Evolutionary conservation across 2,797 vertebrate species (phyloP), one percentile per base, ranked within the genome.

Genomic region (Distichodus sexfasciatus): DNA sequence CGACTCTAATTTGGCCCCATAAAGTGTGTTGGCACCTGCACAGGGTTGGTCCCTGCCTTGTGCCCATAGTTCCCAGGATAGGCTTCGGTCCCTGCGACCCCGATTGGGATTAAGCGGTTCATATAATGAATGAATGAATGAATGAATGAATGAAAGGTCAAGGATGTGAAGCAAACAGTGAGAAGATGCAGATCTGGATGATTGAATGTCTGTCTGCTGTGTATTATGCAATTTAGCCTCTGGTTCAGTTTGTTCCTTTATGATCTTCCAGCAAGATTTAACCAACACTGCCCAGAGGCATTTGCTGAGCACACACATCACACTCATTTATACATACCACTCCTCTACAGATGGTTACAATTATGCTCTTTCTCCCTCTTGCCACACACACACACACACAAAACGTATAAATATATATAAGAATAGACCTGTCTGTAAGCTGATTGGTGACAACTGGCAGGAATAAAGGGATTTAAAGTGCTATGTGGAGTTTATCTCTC

Each of bases 181-280:
- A 71, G 6, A 40, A 81, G 73, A 86, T 84, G 50, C 31, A 62
- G 64, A 68, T 57, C 17, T 68, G 31, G 14, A 33, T 72, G 50
- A 66, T 57, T 68, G 19, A 74, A 21, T 31, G 36, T 38, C 53
- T 68, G 19, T 59, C 26, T 31, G n/a, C n/a, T 8, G 61, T 58
- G 53, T 74, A 76, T 85, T 85, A 85, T 77, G 69, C 79, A 86
- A 87, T 76, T 74, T 19, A 6, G 71, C 64, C 60, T 10, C 1
- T 55, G 58, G 79, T 59, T 72, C 76, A 72, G 78, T 65, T 66
- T 87, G 87, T 83, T 82, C 82, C 78, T 68, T 58, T 65, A 74
- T 66, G 33, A 59, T 46, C 24, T 19, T 60, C 57, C 47, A 40
- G 70, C 79, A 80, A 75, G 80, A 72, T 65, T 69, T 44, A 75